Evolutionary conservation across 2,888 invertebrate species (phyloP), one percentile per base, ranked within the genome.

Genomic region (Parelbella ahira): DNA sequence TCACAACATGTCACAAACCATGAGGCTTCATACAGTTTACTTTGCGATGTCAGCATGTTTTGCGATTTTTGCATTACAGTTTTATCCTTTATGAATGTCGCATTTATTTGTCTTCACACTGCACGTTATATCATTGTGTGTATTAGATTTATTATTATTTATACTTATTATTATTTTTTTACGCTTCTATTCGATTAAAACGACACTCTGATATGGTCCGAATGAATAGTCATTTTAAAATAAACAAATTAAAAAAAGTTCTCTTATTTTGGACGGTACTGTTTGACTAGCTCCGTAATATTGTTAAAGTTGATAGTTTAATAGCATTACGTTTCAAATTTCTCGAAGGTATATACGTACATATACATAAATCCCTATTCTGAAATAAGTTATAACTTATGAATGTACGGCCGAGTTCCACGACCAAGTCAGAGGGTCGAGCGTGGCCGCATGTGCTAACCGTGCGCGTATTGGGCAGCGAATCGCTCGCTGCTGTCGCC

Each of bases 401-500:
- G n/a, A n/a, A n/a, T n/a, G n/a, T n/a, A n/a, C 4, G 4, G 15
- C 15, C 15, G 15, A 9, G 1, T 7, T 34, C 6, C 9, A 36
- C 15, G 25, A 4, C 24, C 3, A 12, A 7, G 2, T 27, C 19
- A 11, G 37, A 20, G 12, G 27, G 37, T 6, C 11, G 4, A 8
- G 4, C 2, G 8, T 8, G 11, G n/a, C n/a, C 37, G 56, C 52
- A 52, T 54, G 51, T 53, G 48, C 46, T 56, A 51, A 37, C 32
- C 15, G 19, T 29, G 20, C 37, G 42, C 48, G 47, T 37, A 42
- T 37, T 48, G 44, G 43, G 45, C 75, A 82, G 83, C 79, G 41
- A 63, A 54, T 50, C 82, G 84, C 23, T 63, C 66, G 51, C 71
- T 71, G 43, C 60, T 64, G 39, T 75, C 84, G 8, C 65, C 68